Base-by-base conservation (phyloP, 2,113 vertebrate genomes). In the Elachura formosa region DNA sequence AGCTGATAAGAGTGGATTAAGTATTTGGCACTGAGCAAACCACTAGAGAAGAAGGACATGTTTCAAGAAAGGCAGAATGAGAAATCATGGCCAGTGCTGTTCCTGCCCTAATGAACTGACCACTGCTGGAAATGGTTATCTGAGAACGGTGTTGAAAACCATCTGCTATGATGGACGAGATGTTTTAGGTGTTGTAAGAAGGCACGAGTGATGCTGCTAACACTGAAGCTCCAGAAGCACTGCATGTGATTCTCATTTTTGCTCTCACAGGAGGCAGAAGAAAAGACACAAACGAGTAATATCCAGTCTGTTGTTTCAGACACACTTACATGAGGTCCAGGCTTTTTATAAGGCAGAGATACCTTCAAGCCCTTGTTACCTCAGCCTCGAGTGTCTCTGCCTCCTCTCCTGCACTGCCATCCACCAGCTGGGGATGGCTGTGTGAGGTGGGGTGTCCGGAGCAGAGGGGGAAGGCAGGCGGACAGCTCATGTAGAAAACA, bases 401-500 rank as follows among this genome's bases (percentile, higher is more conserved):
- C 89, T 80, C 71, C 58, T 87, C 82, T 83, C n/a, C 54, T 46
- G 46, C 0, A 0, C 46, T 67, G 82, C 72, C 7, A 5, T 26
- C 25, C 63, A 40, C 10, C 3, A 5, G 64, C 41, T 1, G 0
- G 63, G 63, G 55, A 21, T n/a, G 49, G 34, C 49, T 4, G 6
- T 11, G 3, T 8, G 38, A 69, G 68, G 31, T 22, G 49, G 40
- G 89, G 72, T 0, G 3, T 68, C 49, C 0, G 4, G 87, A 54
- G 62, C 69, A 89, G 58, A 77, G 43, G 5, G 1, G 45, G 55
- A 84, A 71, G 55, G 59, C 79, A 85, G 87, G 93, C 18, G 1
- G 72, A 81, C 91, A 92, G 75, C 92, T 95, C 89, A 82, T 76
- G 68, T 46, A 80, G 80, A 84, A 96, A 97, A 85, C 83, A 92